Evolutionary conservation across 2,113 vertebrate genomes (phyloP), one percentile per base, ranked within the genome.

Genomic region (Epinephelus fuscoguttatus): DNA sequence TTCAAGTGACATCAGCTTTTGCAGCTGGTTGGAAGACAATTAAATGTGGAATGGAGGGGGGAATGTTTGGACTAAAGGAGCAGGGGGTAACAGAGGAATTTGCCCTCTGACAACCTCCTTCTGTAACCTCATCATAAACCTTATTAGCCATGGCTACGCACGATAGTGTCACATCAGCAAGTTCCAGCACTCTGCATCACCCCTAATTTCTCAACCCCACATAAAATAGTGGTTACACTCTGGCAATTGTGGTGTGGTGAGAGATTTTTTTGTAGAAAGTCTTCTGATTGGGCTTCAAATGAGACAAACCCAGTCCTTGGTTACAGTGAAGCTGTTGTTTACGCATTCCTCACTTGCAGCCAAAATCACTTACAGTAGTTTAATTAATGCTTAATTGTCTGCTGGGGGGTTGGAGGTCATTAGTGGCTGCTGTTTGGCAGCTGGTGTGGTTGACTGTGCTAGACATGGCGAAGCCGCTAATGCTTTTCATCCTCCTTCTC

Each of bases 1-100:
- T 91, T 88, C 52, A 81, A 92, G 79, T 94, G 91, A 95, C 93
- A 93, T 93, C 92, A 94, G 91, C 81, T 53, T 49, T 81, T 83
- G 87, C 93, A 95, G 93, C 94, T 95, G 93, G 61, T 55, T 89
- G 82, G 91, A 92, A 77, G 84, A 91, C 84, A 85, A 89, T 93
- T 93, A 92, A 89, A 90, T 84, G 80, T 88, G 91, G 79, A 90
- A 88, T 69, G 37, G 49, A 59, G 75, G 67, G 53, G 40, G 30
- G 62, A 78, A 74, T 91, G 81, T 86, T 63, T 84, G 79, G 66
- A 63, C 70, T 63, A 21, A 70, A 71, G 55, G 59, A 75, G 73
- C 45, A 64, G 81, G 75, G 77, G 78, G 61, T 30, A 78, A 75
- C 2, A 40, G 37, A 88, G 80, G 89, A 88, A 91, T 94, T 91